Evolutionary conservation across 2,113 vertebrate genomes (phyloP).

Genomic region (Verasper variegatus): DNA sequence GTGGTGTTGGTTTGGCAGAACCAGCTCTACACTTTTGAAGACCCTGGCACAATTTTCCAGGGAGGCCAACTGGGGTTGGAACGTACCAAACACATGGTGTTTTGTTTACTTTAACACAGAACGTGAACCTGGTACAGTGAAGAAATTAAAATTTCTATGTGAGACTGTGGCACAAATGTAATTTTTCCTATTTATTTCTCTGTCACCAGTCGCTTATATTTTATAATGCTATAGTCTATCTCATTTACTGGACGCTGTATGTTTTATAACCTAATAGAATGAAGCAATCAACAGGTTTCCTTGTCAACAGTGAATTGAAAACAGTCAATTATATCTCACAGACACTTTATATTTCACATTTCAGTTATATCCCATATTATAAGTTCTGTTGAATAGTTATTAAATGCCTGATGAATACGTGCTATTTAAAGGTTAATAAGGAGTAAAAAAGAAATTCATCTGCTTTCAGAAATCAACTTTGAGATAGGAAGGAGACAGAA

Average conservation of each 20-base stretch:
- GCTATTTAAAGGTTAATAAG: neutral
- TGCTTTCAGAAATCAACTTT: too few species aligned
- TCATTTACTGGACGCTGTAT: neutral
- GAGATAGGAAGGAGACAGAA: neutral
- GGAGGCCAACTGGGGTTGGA: constrained; percentile 17
- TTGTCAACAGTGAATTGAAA: too few species aligned
- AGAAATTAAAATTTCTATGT: neutral
- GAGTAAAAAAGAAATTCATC: neutral
- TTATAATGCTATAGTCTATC: too few species aligned
- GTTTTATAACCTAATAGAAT: too few species aligned
- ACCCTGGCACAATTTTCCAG: constrained; percentile 2
- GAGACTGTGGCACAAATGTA: too few species aligned
- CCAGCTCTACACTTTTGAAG: constrained; percentile 28
- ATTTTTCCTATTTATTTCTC: neutral
- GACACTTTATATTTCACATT: neutral
- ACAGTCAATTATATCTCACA: too few species aligned
- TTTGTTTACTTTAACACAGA: neutral
- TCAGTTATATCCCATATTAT: neutral
- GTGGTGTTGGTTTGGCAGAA: constrained; percentile 8
- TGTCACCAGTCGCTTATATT: too few species aligned
- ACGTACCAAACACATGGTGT: neutral
- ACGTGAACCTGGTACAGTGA: neutral
- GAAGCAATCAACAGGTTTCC: too few species aligned
- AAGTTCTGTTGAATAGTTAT: neutral
- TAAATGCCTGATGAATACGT: neutral